Evolutionary conservation across 2,888 invertebrate species (phyloP), one percentile per base, ranked within the genome.

Genomic region (Bombyx huttoni): DNA sequence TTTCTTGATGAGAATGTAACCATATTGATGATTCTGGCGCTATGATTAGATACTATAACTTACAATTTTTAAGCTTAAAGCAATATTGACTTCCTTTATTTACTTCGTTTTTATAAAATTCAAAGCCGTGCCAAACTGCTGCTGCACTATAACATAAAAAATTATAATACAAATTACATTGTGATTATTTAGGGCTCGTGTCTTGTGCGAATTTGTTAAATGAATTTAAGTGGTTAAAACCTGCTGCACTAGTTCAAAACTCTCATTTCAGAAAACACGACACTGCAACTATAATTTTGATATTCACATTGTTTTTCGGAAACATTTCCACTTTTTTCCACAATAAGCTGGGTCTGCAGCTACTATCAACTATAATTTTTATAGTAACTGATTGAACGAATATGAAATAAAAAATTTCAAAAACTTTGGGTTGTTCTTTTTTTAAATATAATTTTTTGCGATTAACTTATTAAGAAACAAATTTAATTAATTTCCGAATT

Each of bases 81-180:
- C 77, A 68, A 70, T 64, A 60, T 67, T 68, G 67, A 68, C 64
- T 64, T 67, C 61, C 56, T 61, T 60, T 59, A 63, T 55, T 61
- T 65, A 62, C 62, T 64, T 63, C 65, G 63, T 59, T 58, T 65
- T 58, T 63, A 54, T 56, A 62, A 81, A 70, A 79, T 63, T 62
- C 60, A 81, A 85, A 86, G 86, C 85, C 64, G 81, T 78, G 78
- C 75, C 68, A 79, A 71, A 78, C 66, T 68, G 72, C 74, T 68
- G 72, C 74, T 74, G 74, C 70, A 63, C 56, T 59, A 67, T 75
- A 74, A 67, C 66, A 66, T 63, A 62, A 70, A 66, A 70, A 73
- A 70, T 76, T 77, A 71, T 73, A 72, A 61, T 75, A 74, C 69
- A 78, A 79, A 82, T 88, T 86, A 84, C 84, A 84, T 86, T 88